Evolutionary conservation across 1,140 invertebrate species (phyloP).

Genomic region (Cyclargus thomasi): DNA sequence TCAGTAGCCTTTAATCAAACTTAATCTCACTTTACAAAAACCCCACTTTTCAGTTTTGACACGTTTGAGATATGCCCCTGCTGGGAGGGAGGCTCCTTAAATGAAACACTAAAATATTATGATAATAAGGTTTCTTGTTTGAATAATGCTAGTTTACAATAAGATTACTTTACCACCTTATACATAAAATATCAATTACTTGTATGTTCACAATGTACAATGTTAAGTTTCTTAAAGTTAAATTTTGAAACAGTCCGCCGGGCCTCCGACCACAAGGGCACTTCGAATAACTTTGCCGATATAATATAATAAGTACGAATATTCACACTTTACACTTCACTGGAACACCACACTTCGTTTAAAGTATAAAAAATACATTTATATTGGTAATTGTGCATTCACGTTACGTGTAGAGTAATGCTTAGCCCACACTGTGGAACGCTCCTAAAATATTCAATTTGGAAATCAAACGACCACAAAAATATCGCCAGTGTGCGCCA

Average conservation of each 20-base stretch:
- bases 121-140: conserved; percentile 74
- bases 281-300: conserved; percentile 56
- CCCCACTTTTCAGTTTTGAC: too few relatives aligned
- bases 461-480: neutral
- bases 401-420: conserved; percentile 27
- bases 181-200: conserved; percentile 61
- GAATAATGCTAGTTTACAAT: conserved; percentile 72
- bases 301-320: conserved; percentile 22
- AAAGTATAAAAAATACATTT: conserved; percentile 46
- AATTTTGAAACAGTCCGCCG: conserved; percentile 66
- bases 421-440: conserved; percentile 28
- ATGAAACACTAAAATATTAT: conserved; percentile 68
- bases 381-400: conserved; percentile 35
- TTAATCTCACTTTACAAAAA: too few relatives aligned
- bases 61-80: too few relatives aligned
- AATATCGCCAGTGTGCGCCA: conserved; percentile 16
- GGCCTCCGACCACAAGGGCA: conserved; percentile 65
- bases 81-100: neutral
- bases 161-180: conserved; percentile 70
- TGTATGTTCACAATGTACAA: conserved; percentile 74
- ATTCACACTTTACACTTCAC: conserved; percentile 34
- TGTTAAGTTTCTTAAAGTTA: conserved; percentile 62
- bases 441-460: conserved; percentile 11
- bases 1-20: too few relatives aligned
- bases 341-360: conserved; percentile 32